phyloP scores from a whole-genome alignment of 23 tunicate species.

The Phallusia fumigata region DNA sequence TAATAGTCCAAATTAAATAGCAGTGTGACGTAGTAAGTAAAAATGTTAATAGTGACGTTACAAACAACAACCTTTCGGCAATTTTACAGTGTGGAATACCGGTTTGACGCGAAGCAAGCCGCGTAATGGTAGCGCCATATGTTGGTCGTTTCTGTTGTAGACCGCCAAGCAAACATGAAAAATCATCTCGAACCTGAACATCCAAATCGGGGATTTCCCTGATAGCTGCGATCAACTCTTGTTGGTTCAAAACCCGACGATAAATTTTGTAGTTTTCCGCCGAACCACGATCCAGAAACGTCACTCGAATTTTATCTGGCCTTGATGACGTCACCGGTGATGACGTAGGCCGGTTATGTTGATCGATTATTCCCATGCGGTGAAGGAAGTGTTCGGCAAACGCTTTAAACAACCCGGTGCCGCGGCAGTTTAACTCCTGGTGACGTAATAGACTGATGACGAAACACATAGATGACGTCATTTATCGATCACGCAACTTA shows the following conservation, averaged over 20 bases:
- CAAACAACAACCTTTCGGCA: too few species aligned
- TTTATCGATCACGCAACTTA: conserved; percentile 13
- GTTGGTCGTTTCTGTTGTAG: too few species aligned
- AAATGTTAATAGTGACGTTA: too few species aligned
- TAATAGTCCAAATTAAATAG: too few species aligned
- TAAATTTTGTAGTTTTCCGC: conserved; percentile 50
- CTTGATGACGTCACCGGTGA: background rate
- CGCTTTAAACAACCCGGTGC: conserved; percentile 63
- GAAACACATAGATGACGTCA: background rate
- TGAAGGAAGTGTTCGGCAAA: conserved; percentile 85
- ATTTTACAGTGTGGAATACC: too few species aligned
- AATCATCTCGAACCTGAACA: conserved; percentile 38
- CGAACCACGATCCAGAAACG: conserved; percentile 64
- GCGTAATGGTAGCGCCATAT: too few species aligned
- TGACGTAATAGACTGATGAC: background rate
- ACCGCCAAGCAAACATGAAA: too few species aligned
- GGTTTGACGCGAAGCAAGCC: too few species aligned
- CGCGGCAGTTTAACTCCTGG: conserved; percentile 63
- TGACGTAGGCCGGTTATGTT: conserved; percentile 16
- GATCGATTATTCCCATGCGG: conserved; percentile 61
- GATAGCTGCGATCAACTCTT: conserved; percentile 50
- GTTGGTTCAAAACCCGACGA: conserved; percentile 63
- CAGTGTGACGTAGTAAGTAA: too few species aligned
- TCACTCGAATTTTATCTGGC: conserved; percentile 50
- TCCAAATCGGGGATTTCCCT: conserved; percentile 67